Percentiles rank a stretch among this genome's conserved stretches.
phyloP scores from a whole-genome alignment of 2,113 vertebrate genomes.

The Galemys pyrenaicus region DNA sequence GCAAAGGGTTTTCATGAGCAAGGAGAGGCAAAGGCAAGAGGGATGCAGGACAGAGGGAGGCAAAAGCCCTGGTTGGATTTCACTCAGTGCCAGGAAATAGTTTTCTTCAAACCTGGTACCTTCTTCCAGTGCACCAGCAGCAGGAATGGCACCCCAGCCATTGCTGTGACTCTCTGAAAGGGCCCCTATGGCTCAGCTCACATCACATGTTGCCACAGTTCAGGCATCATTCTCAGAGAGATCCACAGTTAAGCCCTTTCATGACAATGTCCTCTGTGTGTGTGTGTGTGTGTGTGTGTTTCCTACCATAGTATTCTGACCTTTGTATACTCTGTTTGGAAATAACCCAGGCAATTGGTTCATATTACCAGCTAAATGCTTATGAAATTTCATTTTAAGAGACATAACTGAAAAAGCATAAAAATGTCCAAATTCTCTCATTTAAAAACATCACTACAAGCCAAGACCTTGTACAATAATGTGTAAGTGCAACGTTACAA shows the following conservation, averaged over 20 bases:
- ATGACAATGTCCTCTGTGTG: background rate
- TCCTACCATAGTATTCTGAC: constrained; percentile 24
- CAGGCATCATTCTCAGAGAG: background rate
- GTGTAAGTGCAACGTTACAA: constrained; percentile 46
- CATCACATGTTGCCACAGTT: background rate
- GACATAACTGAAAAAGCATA: constrained; percentile 65
- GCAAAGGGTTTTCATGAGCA: background rate
- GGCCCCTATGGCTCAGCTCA: background rate
- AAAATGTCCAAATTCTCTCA: constrained; percentile 64
- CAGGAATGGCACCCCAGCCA: background rate
- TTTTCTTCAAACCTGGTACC: background rate
- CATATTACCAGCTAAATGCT: constrained; percentile 65
- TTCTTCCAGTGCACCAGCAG: background rate
- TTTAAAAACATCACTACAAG: constrained; percentile 69
- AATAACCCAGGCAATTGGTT: constrained; percentile 70
- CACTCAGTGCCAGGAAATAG: background rate
- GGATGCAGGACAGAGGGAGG: background rate
- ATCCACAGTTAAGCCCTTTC: background rate
- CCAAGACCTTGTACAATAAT: constrained; percentile 63
- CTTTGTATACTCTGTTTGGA: constrained; percentile 64
- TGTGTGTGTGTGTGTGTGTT: background rate
- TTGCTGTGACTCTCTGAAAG: background rate
- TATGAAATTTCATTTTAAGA: constrained; percentile 75
- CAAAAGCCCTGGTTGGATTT: background rate
- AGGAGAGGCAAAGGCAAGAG: background rate